Conservation (phyloP, 1,140 invertebrate genomes). For the Schlechtendalia chinensis region DNA sequence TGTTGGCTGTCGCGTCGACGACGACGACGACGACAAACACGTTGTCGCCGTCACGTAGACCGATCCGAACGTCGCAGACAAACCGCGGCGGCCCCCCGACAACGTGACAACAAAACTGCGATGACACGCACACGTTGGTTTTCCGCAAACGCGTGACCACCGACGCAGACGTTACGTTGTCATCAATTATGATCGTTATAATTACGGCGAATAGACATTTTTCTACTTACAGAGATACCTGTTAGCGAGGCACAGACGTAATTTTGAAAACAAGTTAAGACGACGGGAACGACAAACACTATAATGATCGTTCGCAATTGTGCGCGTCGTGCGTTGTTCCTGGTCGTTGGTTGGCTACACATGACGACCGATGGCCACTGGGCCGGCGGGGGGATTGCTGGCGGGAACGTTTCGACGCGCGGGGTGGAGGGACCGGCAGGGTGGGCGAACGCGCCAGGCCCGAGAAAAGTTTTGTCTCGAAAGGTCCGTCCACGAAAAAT, state of each 20-base stretch:
- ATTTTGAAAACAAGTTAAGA: slow-evolving; percentile 1
- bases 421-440: neutral
- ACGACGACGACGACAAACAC: too few relatives aligned
- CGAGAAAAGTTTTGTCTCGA: neutral
- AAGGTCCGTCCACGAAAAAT: neutral
- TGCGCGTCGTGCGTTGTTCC: slow-evolving; percentile 37
- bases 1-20: too few relatives aligned
- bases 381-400: neutral
- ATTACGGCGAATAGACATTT: neutral
- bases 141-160: too few relatives aligned
- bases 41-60: too few relatives aligned
- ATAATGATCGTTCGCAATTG: slow-evolving; percentile 38
- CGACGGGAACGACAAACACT: neutral
- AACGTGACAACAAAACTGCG: slow-evolving; percentile 1
- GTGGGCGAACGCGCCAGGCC: neutral
- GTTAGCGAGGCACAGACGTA: slow-evolving; percentile 32
- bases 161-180: too few relatives aligned
- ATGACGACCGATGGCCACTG: neutral
- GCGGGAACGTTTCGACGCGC: neutral
- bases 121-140: neutral
- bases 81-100: neutral
- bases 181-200: too few relatives aligned
- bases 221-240: slow-evolving; percentile 39
- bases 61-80: too few relatives aligned
- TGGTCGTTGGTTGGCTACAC: slow-evolving; percentile 47